These are phyloP conservation scores for Hylomyscus alleni DNA, from an alignment of 2,797 vertebrate genomes.

Conservation along the genomic window DNA sequence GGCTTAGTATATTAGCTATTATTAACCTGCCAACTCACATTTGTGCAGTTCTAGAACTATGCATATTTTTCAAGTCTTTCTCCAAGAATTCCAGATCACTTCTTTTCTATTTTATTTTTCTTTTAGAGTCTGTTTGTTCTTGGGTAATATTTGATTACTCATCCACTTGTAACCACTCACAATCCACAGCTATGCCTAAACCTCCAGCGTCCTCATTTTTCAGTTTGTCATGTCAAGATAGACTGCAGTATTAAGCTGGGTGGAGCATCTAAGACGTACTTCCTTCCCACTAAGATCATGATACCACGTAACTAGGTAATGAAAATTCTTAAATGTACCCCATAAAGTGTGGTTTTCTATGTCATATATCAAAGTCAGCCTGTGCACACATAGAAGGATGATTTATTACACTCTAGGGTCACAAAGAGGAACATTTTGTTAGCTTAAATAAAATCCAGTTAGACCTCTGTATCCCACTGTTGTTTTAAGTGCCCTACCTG, in stretches of 20 bases:
- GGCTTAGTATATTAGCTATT: neutral
- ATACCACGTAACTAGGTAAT: neutral
- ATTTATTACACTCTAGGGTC: constrained; percentile 38
- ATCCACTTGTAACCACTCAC: neutral
- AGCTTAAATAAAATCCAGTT: constrained; percentile 42
- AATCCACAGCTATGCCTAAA: neutral
- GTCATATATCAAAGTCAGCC: neutral
- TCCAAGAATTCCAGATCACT: neutral
- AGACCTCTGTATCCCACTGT: constrained; percentile 5
- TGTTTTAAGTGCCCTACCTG: neutral
- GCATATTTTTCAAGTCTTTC: neutral
- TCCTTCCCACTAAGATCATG: neutral
- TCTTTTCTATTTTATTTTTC: constrained; percentile 48
- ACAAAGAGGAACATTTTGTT: constrained; percentile 47
- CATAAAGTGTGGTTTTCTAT: constrained; percentile 55
- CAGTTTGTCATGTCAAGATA: neutral
- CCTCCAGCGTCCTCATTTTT: neutral
- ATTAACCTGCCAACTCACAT: neutral
- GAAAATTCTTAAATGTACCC: neutral
- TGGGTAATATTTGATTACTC: constrained; percentile 25
- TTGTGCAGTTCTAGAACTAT: constrained; percentile 26
- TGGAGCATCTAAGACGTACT: neutral
- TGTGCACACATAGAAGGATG: neutral
- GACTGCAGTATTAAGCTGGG: neutral
- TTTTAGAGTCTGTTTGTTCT: constrained; percentile 2